phyloP scores from a whole-genome alignment of 2,888 invertebrate species.

The Cotesia congregata region DNA sequence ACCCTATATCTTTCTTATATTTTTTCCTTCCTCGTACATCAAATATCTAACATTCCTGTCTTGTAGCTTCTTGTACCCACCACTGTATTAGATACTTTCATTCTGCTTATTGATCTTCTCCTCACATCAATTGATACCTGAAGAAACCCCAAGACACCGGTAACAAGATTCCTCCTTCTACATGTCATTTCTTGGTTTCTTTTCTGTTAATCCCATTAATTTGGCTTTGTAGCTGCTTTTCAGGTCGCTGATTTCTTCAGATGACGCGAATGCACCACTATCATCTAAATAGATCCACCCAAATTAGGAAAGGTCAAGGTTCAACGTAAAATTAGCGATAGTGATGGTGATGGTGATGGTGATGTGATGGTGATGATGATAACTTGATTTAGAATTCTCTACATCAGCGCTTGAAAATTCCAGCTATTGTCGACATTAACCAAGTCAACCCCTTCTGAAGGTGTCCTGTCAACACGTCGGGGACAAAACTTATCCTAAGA shows the following conservation, averaged over 20 bases:
- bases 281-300: no score
- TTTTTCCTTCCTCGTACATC: neutral
- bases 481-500: constrained; percentile 69
- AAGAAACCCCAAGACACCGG: constrained; percentile 9
- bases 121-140: neutral
- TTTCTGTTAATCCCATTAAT: constrained; percentile 15
- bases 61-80: neutral
- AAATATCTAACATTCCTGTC: constrained; percentile 1
- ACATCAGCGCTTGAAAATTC: neutral
- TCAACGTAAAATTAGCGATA: neutral
- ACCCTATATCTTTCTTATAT: neutral
- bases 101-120: neutral
- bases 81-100: neutral
- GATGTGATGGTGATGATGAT: no score
- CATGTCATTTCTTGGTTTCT: constrained; percentile 9
- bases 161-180: neutral
- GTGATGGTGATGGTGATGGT: neutral
- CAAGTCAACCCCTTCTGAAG: constrained; percentile 10
- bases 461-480: constrained; percentile 39
- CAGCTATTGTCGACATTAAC: neutral
- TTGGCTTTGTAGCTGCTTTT: neutral
- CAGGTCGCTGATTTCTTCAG: neutral
- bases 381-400: neutral
- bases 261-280: no score
- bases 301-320: neutral